Evolutionary conservation across 2,797 vertebrate genomes (phyloP), one percentile per base, ranked within the genome.

Genomic region (Coregonus ussuriensis): DNA sequence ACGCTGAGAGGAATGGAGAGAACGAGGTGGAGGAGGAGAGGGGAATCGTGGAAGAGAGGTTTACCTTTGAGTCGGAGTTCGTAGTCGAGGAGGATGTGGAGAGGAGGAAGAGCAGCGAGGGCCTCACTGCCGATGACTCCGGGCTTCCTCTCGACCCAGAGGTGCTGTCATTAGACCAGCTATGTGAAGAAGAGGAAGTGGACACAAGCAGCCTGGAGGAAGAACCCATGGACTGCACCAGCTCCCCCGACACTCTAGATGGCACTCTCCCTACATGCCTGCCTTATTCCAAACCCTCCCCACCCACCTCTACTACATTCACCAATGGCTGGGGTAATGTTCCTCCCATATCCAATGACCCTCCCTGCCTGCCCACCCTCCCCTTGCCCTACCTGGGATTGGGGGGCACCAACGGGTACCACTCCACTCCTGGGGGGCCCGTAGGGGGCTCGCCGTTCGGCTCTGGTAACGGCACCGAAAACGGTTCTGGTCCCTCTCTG

Each of bases 151-250:
- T 82, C 5, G 90, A 93, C 18, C 59, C 89, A 0, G 93, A 93
- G 52, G 80, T 77, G 0, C 67, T 89, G 74, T 90, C 91, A 0
- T 54, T 90, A 68, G 87, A 91, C 72, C 79, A 81, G 14, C 72
- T 81, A 51, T 79, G 88, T 33, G 71, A 76, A 13, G 79, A 72
- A 4, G 75, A 85, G 1, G 83, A 81, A 13, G 9, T 11, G 41
- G 75, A 80, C 0, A 5, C 59, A 33, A 53, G 70, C 72, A 78
- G 66, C 29, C 6, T 54, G 1, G 84, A 70, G 37, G 85, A 75
- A 33, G 95, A 97, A 84, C 91, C 41, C 0, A 96, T 96, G 95
- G 96, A 97, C 87, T 96, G 95, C 37, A 83, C 87, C 31, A 94
- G 91, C 87, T 89, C 95, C 67, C 92, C 95, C 0, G 92, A 95